A percentile compares a stretch with the other conserved stretches of the same genome.
phyloP scores from a whole-genome alignment of 2,888 invertebrate genomes.

The Mesopsocus fuscifrons region DNA sequence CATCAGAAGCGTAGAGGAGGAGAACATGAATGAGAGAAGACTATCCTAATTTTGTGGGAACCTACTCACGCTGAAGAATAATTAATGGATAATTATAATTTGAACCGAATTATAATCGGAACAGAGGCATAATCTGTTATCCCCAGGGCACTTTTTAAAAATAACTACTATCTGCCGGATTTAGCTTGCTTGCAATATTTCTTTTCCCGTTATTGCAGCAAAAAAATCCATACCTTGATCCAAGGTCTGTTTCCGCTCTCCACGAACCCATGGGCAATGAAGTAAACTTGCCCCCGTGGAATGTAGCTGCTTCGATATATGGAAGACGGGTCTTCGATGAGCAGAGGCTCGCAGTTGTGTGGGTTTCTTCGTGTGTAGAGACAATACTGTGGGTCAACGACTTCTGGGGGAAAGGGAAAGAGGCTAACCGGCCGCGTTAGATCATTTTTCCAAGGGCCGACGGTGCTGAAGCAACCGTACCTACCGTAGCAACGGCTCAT shows the following conservation, averaged over 20 bases:
- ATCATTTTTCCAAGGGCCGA: conserved; percentile 57
- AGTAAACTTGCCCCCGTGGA: conserved; percentile 41
- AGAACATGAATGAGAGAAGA: too few species aligned
- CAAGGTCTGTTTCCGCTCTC: conserved; percentile 65
- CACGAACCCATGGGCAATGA: conserved; percentile 73
- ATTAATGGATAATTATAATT: too few species aligned
- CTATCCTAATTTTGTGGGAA: too few species aligned
- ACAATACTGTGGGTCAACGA: conserved; percentile 35
- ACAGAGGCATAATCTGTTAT: too few species aligned
- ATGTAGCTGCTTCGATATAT: conserved; percentile 42
- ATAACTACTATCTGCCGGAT: too few species aligned
- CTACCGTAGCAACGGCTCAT: conserved; percentile 41
- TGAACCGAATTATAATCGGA: too few species aligned
- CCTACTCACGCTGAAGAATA: too few species aligned
- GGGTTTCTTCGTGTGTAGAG: conserved; percentile 34
- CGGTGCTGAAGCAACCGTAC: conserved; percentile 64
- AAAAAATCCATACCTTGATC: conserved; percentile 46
- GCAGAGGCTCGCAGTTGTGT: conserved; percentile 20
- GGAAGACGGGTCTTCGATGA: conserved; percentile 29
- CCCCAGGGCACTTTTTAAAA: too few species aligned
- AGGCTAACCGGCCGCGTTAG: conserved; percentile 54
- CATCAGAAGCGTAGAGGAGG: too few species aligned
- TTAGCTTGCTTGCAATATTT: too few species aligned
- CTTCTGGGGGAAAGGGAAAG: conserved; percentile 53
- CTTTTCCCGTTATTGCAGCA: too few species aligned